Percentiles rank a stretch among this genome's conserved stretches.
phyloP scores from a whole-genome alignment of 2,888 invertebrate species.

The Hylaea fasciaria region DNA sequence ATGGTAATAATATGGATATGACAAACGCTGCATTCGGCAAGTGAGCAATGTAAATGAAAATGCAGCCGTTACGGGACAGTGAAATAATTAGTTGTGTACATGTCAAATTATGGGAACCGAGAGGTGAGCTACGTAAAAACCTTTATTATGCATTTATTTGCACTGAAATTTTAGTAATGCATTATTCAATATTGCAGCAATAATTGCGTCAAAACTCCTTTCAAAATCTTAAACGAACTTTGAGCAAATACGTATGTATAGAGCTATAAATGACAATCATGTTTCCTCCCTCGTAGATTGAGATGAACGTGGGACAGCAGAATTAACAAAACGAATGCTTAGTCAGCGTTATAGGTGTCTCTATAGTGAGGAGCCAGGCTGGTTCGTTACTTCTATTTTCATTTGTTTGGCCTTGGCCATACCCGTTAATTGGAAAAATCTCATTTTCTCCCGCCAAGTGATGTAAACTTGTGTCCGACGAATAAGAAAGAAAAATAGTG shows the following conservation, averaged over 20 bases:
- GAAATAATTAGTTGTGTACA: conserved; percentile 37
- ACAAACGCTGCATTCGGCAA: conserved; percentile 66
- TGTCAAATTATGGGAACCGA: conserved; percentile 39
- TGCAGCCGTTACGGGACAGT: conserved; percentile 40
- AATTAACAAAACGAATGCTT: conserved; percentile 58
- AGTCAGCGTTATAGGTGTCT: conserved; percentile 54
- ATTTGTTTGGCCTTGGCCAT: conserved; percentile 63
- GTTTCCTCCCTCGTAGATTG: not conserved
- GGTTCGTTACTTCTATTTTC: conserved; percentile 52
- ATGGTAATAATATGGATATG: conserved; percentile 46
- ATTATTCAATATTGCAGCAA: not conserved
- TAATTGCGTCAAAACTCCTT: too few species aligned
- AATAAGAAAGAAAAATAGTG: conserved; percentile 25
- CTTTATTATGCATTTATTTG: not conserved
- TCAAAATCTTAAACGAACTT: too few species aligned
- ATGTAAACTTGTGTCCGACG: conserved; percentile 59
- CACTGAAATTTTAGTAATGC: not conserved
- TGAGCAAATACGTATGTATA: too few species aligned
- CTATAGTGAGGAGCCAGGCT: conserved; percentile 49
- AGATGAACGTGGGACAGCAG: conserved; percentile 21
- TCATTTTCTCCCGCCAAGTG: conserved; percentile 67
- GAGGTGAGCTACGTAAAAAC: not conserved
- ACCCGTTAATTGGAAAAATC: conserved; percentile 76
- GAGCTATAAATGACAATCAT: not conserved
- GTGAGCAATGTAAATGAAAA: conserved; percentile 58